Evolutionary conservation across 2,113 vertebrate genomes (phyloP), one percentile per base, ranked within the genome.

Genomic region (Barbus barbus): DNA sequence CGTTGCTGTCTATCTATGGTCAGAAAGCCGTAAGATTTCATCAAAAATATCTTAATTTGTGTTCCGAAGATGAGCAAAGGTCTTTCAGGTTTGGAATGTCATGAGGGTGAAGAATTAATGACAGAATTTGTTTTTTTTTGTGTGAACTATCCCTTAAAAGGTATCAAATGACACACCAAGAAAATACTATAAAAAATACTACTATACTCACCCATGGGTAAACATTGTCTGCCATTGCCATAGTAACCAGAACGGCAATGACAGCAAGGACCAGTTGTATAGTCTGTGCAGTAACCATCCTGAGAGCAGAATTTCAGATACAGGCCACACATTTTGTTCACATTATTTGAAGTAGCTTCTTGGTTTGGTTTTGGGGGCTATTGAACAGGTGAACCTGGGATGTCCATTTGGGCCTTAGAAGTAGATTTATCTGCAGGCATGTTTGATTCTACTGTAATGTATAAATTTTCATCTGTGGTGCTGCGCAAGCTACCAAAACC

Each of bases 171-270:
- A 31, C 20, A 48, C 7, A 6, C 12, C 36, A 31, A 65, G 8
- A 26, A 41, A 69, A 51, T 33, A 31, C 18, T 12, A 8, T 24
- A 24, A 22, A 24, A 13, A 69, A 41, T n/a, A n/a, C n/a, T n/a
- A n/a, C n/a, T n/a, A n/a, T n/a, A 20, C 88, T 71, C 91, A 96
- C 96, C 96, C 93, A 94, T 92, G 0, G 93, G 94, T 60, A 96
- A 87, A 86, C 96, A 96, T 74, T 95, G 94, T 20, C 88, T 86
- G 58, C 96, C 96, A 0, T 96, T 94, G 36, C 96, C 96, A 0
- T 95, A 95, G 88, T 92, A 96, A 83, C 88, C 86, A 46, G 93
- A 85, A 80, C 91, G 92, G 89, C 96, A 96, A 83, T 95, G 95
- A 72, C 96, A 97, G 89, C 96, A 97, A 83, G 93, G 89, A 13